Conservation (phyloP, 1,140 invertebrate species). For the Drosophila oshimai region DNA sequence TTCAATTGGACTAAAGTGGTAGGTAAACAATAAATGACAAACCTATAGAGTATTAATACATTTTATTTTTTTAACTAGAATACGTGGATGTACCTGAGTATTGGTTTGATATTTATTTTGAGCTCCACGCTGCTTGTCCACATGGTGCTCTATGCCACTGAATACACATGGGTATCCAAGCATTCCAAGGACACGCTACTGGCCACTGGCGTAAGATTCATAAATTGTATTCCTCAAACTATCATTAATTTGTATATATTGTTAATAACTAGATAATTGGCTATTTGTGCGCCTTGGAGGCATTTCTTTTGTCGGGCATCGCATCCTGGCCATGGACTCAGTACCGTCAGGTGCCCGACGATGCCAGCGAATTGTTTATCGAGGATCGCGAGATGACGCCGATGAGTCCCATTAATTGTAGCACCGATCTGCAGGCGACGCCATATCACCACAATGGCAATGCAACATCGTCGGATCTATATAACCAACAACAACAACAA, state of each 20-base stretch:
- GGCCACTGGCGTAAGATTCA: constrained; percentile 83
- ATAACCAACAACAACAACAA: constrained; percentile 81
- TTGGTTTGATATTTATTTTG: constrained; percentile 86
- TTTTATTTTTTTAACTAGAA: constrained; percentile 83
- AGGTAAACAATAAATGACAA: constrained; percentile 58
- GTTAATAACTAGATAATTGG: constrained; percentile 79
- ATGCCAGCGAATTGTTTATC: constrained; percentile 83
- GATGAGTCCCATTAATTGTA: constrained; percentile 80
- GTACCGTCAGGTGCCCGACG: constrained; percentile 83
- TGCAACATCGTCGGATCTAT: constrained; percentile 68
- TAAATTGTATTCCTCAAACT: too few species aligned
- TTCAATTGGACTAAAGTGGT: constrained; percentile 92
- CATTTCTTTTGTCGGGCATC: constrained; percentile 82
- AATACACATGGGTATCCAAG: constrained; percentile 86
- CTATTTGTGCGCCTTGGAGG: constrained; percentile 83
- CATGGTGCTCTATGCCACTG: constrained; percentile 86
- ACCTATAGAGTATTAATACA: too few species aligned
- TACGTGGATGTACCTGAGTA: constrained; percentile 86
- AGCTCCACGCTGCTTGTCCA: constrained; percentile 87
- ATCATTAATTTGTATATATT: neutral
- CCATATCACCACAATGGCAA: constrained; percentile 78
- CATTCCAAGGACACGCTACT: constrained; percentile 84
- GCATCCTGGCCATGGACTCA: constrained; percentile 82
- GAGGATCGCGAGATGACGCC: constrained; percentile 83
- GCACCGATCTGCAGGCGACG: constrained; percentile 72